Evolutionary conservation across 2,113 vertebrate genomes (phyloP), one percentile per base, ranked within the genome.

Genomic region (Gymnocephalus cernua): DNA sequence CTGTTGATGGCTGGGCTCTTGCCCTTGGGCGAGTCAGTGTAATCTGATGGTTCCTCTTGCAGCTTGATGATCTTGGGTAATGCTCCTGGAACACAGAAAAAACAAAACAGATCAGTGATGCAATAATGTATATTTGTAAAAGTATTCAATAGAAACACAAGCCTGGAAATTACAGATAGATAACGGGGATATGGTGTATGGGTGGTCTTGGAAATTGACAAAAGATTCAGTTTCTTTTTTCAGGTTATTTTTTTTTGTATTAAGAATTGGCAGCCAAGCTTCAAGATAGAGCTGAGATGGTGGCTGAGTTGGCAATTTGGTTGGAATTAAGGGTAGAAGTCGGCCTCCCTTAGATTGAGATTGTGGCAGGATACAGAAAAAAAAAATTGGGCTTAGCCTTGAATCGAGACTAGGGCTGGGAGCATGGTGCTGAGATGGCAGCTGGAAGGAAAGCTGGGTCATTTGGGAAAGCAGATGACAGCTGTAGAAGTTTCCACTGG

Each of bases 31-130:
- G 90, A 86, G 77, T 97, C 97, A 44, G 84, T 85, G 66, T 93
- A 81, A 88, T 97, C 97, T 68, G 85, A 93, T 58, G 95, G 92
- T 88, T 97, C 97, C 91, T 98, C 97, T 86, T 88, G 92, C 74
- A 97, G 89, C 74, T 95, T 96, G 88, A 97, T 95, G 74, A 97
- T 86, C 94, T 97, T 98, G 78, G 97, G 97, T 45, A 95, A 92
- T 50, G 95, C 93, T 93, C 94, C 96, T 98, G 53, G 15, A 80
- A 82, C 9, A 84, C 11, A 79, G 19, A 75, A 59, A 54, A 38
- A 48, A 62, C 21, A 56, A 78, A 45, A 72, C 2, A 76, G 6
- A 18, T 59, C n/a, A 71, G 41, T 48, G 14, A 68, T 58, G 2
- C n/a, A 62, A 32, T 10, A 19, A 25, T 41, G 44, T 25, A 2